Conservation (phyloP, 2,888 invertebrate genomes). For the Podabrus alpinus region DNA sequence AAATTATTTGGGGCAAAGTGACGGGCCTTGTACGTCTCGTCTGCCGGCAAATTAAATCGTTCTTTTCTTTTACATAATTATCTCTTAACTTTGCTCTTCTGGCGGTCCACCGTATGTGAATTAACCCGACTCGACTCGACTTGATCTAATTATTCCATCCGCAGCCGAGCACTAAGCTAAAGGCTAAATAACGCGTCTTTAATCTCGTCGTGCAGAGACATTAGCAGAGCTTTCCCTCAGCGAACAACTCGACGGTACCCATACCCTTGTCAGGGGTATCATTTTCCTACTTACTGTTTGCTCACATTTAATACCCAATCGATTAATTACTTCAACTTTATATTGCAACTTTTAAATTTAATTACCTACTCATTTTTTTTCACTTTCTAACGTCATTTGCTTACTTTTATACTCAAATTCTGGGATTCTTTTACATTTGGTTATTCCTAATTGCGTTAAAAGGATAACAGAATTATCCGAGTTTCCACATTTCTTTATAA, state of each 20-base stretch:
- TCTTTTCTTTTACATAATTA: constrained; percentile 54
- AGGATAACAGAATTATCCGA: too few species aligned
- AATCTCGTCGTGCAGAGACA: constrained; percentile 48
- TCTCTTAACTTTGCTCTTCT: constrained; percentile 51
- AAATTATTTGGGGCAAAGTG: constrained; percentile 30
- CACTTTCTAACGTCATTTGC: neutral
- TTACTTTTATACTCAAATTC: neutral
- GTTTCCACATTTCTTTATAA: too few species aligned
- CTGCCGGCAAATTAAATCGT: constrained; percentile 48
- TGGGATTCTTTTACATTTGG: neutral
- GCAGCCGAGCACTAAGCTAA: constrained; percentile 51
- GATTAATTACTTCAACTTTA: neutral
- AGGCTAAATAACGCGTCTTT: constrained; percentile 55
- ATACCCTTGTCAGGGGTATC: constrained; percentile 15
- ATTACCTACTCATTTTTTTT: neutral
- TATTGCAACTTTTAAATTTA: neutral
- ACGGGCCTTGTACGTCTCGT: constrained; percentile 41
- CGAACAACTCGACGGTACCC: constrained; percentile 24
- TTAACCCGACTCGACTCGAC: constrained; percentile 50
- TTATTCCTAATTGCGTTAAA: too few species aligned
- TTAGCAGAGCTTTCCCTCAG: constrained; percentile 37
- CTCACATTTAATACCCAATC: constrained; percentile 4
- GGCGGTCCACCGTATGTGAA: constrained; percentile 47
- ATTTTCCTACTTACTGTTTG: constrained; percentile 25
- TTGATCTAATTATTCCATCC: constrained; percentile 55